These are phyloP conservation scores for Heliconius congener DNA, from an alignment of 1,140 invertebrate genomes.

Conservation along the genomic window DNA sequence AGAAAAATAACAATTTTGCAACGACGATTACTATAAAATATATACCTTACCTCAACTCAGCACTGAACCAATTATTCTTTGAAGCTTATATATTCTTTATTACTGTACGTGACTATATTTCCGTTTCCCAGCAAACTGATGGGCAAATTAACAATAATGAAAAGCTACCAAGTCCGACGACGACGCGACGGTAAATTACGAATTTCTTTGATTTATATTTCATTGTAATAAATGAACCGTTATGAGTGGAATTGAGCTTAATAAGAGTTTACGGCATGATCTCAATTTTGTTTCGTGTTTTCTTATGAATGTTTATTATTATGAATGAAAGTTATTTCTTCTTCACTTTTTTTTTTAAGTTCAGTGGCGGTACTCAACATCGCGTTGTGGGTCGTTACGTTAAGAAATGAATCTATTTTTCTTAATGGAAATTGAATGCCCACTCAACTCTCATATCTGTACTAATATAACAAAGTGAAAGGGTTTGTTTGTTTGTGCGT, in stretches of 20 bases:
- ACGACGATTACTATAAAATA: too few relatives aligned
- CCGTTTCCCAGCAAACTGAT: conserved; percentile 32
- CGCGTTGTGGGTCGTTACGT: too few relatives aligned
- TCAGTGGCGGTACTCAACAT: too few relatives aligned
- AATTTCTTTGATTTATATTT: conserved; percentile 31
- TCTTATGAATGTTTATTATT: conserved; percentile 4
- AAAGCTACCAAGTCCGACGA: conserved; percentile 32
- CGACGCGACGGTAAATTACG: conserved; percentile 32
- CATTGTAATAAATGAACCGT: conserved; percentile 27
- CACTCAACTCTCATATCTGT: too few relatives aligned
- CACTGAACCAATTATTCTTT: not conserved
- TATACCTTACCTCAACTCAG: not conserved
- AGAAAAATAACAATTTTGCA: too few relatives aligned
- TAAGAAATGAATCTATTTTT: too few relatives aligned
- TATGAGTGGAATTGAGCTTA: conserved; percentile 14
- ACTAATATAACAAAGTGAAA: too few relatives aligned
- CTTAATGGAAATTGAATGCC: too few relatives aligned
- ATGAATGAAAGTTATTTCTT: not conserved
- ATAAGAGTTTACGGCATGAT: conserved; percentile 8
- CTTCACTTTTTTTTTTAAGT: too few relatives aligned
- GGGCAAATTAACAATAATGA: conserved; percentile 41
- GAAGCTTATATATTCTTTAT: conserved; percentile 22
- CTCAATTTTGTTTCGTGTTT: not conserved
- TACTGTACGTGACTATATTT: conserved; percentile 35
- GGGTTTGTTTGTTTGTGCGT: too few relatives aligned